Percentiles rank a stretch among this genome's conserved stretches.
phyloP scores from a whole-genome alignment of 1,140 invertebrate genomes.

The Maconellicoccus hirsutus region DNA sequence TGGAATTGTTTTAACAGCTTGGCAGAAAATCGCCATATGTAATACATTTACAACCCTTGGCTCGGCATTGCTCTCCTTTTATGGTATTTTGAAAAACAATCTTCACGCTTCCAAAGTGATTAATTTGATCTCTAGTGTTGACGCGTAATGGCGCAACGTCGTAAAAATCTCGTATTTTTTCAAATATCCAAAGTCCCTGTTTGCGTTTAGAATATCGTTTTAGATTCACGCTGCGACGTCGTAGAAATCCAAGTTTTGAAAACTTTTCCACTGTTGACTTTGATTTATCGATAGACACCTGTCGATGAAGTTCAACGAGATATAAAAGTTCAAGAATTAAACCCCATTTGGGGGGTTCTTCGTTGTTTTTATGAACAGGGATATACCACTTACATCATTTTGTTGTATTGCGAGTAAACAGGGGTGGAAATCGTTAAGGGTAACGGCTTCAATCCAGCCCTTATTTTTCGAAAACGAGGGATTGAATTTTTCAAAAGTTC shows the following conservation, averaged over 20 bases:
- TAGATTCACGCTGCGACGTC: too few species aligned
- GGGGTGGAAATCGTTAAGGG: not conserved
- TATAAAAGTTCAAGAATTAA: not conserved
- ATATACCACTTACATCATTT: not conserved
- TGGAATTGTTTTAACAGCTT: not conserved
- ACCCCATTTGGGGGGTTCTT: not conserved
- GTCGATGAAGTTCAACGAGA: not conserved
- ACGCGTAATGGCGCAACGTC: not conserved
- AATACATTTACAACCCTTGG: not conserved
- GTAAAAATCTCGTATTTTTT: not conserved
- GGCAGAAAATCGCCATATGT: not conserved
- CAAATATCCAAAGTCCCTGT: not conserved
- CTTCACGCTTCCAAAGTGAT: not conserved
- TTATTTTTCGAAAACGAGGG: not conserved
- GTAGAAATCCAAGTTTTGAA: not conserved
- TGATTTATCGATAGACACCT: constrained; percentile 6
- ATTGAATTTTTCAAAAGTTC: not conserved
- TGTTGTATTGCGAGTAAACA: not conserved
- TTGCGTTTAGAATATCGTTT: too few species aligned
- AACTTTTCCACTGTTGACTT: not conserved
- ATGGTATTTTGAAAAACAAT: not conserved
- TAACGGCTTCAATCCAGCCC: not conserved
- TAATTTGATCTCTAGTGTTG: not conserved
- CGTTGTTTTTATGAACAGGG: not conserved
- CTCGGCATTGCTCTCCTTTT: not conserved